Base-by-base conservation (phyloP, 2,888 invertebrate genomes). In the Agrotis exclamationis region DNA sequence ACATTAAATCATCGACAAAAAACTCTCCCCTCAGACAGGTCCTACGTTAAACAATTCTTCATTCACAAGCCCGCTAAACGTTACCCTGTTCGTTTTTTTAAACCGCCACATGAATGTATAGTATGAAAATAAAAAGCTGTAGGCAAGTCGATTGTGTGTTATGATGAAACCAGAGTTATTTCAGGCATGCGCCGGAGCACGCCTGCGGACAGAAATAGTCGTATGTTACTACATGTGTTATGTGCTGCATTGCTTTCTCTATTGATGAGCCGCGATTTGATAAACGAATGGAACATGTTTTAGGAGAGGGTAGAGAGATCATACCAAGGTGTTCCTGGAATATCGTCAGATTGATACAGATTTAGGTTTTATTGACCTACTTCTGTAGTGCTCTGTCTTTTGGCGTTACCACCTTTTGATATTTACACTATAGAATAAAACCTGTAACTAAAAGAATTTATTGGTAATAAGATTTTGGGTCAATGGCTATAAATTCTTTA, bases 121-220 rank as follows among this genome's bases (percentile, higher is more conserved):
- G 80, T 74, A 82, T 83, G 77, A 83, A 85, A 87, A 88, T 84
- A 88, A 87, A 84, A 86, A 78, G 62, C 66, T 82, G 80, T 82
- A 78, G 76, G 74, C 83, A 76, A 76, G 74, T 74, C 78, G 77
- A 80, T 74, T 75, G 79, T 86, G 74, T 81, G 76, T 79, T 85
- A 82, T 89, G 88, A 89, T 86, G 91, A 89, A 91, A 92, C 83
- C 66, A 39, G 68, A 85, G 88, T 80, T 92, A 92, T 92, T 91
- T 91, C 85, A 82, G 88, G 80, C 86, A 83, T 84, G 87, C 80
- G 84, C 80, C 82, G 67, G 82, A 84, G 79, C 81, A 85, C 85
- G 83, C 74, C 59, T 44, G 65, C 71, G 67, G 63, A 85, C 88
- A 70, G 73, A 90, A 91, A 91, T 91, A 91, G 82, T 78, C 24